Percentiles rank a stretch among this genome's conserved stretches.
Conservation (phyloP, 1,140 invertebrate species). For the Meloidogyne hapla region DNA sequence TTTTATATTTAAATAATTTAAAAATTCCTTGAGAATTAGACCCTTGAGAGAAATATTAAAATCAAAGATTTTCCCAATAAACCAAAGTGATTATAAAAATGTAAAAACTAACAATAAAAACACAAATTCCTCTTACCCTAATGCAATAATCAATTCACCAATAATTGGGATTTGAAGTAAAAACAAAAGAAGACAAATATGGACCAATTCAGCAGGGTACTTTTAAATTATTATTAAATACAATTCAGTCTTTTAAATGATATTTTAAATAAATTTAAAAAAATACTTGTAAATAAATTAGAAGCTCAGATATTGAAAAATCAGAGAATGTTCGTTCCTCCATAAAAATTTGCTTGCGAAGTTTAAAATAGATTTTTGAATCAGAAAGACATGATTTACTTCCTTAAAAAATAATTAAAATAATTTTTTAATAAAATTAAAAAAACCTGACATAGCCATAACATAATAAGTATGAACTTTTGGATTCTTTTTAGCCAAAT, state of each 20-base stretch:
- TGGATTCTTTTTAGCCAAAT: neutral
- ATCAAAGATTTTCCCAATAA: too few relatives aligned
- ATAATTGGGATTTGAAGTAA: neutral
- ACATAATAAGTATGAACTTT: neutral
- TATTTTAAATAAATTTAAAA: neutral
- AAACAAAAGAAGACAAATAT: neutral
- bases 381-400: neutral
- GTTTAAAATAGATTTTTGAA: neutral
- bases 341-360: neutral
- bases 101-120: too few relatives aligned
- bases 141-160: neutral
- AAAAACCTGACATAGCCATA: neutral
- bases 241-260: too few relatives aligned
- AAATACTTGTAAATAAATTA: constrained; percentile 1
- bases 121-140: neutral
- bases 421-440: neutral
- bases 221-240: neutral
- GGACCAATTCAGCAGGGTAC: neutral
- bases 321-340: neutral
- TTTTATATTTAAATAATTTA: neutral
- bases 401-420: neutral
- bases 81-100: too few relatives aligned
- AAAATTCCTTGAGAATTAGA: too few relatives aligned
- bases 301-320: neutral
- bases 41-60: too few relatives aligned